phyloP scores from a whole-genome alignment of 2,113 vertebrate species.

The Trogon melanurus region DNA sequence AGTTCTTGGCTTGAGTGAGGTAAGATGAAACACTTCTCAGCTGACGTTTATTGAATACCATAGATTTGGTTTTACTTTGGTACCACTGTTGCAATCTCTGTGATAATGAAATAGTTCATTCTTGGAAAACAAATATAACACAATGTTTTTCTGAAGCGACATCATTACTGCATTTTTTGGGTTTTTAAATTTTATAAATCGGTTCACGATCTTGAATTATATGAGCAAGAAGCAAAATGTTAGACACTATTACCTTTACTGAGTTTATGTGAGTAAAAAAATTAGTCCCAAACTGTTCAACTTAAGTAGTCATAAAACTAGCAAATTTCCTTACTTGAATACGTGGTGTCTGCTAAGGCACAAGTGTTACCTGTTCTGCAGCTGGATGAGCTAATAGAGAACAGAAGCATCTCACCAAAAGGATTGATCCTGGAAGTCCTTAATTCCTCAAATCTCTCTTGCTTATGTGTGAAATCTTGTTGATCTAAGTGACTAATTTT shows the following conservation, averaged over 20 bases:
- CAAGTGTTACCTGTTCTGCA: neutral
- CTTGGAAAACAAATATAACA: neutral
- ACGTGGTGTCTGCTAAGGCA: neutral
- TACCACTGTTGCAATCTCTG: neutral
- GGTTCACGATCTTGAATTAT: neutral
- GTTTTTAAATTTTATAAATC: neutral
- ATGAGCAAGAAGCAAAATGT: neutral
- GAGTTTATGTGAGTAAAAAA: neutral
- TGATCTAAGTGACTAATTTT: neutral
- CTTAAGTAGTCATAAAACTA: neutral
- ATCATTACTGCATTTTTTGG: neutral
- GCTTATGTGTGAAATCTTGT: neutral
- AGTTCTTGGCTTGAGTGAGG: neutral
- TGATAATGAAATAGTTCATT: slow-evolving; percentile 29
- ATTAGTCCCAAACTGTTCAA: neutral
- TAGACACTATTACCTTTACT: neutral
- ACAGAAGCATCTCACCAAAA: neutral
- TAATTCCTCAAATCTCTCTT: neutral
- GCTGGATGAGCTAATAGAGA: neutral
- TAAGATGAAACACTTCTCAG: neutral
- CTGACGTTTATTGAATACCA: neutral
- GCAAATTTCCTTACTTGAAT: neutral
- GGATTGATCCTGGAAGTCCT: neutral
- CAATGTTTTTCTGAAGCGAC: neutral
- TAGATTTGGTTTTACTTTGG: neutral